Base-by-base conservation (phyloP, 2,113 vertebrate genomes). In the Odontophorus gujanensis region DNA sequence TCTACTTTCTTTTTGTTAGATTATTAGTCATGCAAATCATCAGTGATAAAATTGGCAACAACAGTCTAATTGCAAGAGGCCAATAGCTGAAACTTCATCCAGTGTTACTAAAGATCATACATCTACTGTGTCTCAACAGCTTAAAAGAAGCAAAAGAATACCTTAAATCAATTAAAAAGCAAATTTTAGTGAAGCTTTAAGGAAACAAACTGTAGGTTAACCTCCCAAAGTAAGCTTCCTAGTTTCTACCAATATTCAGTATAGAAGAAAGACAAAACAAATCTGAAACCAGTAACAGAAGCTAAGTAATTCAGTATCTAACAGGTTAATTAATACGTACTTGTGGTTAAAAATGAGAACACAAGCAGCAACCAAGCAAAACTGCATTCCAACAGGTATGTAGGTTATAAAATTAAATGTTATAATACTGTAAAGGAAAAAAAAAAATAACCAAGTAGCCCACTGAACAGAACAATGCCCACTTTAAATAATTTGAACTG, bases 271-370 rank as follows among this genome's bases (percentile, higher is more conserved):
- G n/a, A 7, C 62, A 81, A 28, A 25, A 63, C 18, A 84, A 73
- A 84, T 36, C 65, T 73, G 34, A 51, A 63, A 43, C 15, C 28
- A 67, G 68, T 66, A 93, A 47, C 4, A 87, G 58, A 79, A n/a
- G 21, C 14, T 22, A n/a, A 82, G 26, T 19, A 24, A 75, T 40
- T 32, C 76, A 90, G 25, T 92, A 67, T 82, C 32, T 57, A 76
- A 55, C 20, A 73, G 10, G 76, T 77, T 72, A 94, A 81, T 76
- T 93, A 91, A 74, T 92, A 89, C 75, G 16, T 63, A 19, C 48
- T 92, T 81, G 53, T 61, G n/a, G 68, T 81, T 77, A 58, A 78
- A 87, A 85, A 58, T 36, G 62, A 90, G 48, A 7, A 20, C 65
- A 81, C 40, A 51, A 65, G 24, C 36, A 30, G 90, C 77, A 26